These are phyloP conservation scores for Dascyllus trimaculatus DNA, from an alignment of 2,113 vertebrate species.

Conservation along the genomic window DNA sequence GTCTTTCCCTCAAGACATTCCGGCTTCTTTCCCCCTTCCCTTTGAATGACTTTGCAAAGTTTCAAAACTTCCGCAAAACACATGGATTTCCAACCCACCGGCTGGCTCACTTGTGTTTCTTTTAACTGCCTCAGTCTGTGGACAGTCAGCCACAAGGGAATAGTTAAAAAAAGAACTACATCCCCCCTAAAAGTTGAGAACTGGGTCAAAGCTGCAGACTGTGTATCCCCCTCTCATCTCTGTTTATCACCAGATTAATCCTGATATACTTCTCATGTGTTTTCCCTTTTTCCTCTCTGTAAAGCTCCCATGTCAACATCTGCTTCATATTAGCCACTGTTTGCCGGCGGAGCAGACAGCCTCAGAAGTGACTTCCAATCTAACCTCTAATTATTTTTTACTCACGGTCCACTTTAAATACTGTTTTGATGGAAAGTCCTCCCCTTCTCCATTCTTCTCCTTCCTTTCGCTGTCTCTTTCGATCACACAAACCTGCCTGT, in stretches of 20 bases:
- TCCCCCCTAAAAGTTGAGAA: constrained; percentile 51
- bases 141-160: constrained; percentile 12
- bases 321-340: constrained; percentile 72
- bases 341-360: constrained; percentile 47
- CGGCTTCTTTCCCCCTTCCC: background rate
- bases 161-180: background rate
- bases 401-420: constrained; percentile 37
- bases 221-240: constrained; percentile 49
- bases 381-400: constrained; percentile 74
- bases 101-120: background rate
- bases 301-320: constrained; percentile 65
- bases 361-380: constrained; percentile 53
- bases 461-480: background rate
- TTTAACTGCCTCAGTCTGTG: constrained; percentile 2
- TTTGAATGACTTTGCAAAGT: background rate
- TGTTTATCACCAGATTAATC: constrained; percentile 53
- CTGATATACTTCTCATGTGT: constrained; percentile 29
- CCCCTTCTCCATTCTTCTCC: background rate
- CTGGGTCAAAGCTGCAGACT: constrained; percentile 50
- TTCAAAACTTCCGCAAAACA: background rate
- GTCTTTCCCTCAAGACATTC: background rate
- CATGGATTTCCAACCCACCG: background rate
- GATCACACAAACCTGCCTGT: background rate
- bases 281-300: constrained; percentile 44
- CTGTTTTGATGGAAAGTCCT: constrained; percentile 55